Percentiles rank a stretch among this genome's conserved stretches.
Evolutionary conservation across 2,888 invertebrate species (phyloP).

Genomic region (Nysson spinosus): DNA sequence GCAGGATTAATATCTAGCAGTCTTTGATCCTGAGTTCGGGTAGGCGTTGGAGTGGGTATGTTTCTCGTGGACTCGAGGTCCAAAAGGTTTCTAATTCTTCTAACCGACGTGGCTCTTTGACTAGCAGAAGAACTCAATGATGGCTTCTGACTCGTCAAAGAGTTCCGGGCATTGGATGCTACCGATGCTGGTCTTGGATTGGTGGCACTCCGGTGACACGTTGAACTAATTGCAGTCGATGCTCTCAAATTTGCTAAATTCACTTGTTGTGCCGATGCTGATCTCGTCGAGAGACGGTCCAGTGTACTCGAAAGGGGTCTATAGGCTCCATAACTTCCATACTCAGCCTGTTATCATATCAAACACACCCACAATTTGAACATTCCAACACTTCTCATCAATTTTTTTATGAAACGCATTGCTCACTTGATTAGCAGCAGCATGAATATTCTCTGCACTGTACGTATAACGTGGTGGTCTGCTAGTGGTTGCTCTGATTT

Average conservation of each 20-base stretch:
- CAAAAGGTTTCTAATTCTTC: constrained; percentile 88
- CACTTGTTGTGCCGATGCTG: constrained; percentile 83
- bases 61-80: constrained; percentile 82
- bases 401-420: not conserved
- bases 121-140: constrained; percentile 60
- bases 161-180: constrained; percentile 71
- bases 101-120: constrained; percentile 82
- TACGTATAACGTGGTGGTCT: constrained; percentile 89
- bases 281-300: constrained; percentile 82
- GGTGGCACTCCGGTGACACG: constrained; percentile 69
- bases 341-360: constrained; percentile 62
- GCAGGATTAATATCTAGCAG: constrained; percentile 94
- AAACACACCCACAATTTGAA: no score
- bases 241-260: constrained; percentile 75
- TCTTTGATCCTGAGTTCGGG: constrained; percentile 82
- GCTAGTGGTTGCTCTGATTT: constrained; percentile 90
- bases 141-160: constrained; percentile 69
- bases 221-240: constrained; percentile 75
- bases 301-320: constrained; percentile 84
- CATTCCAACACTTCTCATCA: no score
- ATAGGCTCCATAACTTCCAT: constrained; percentile 81
- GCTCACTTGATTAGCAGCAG: constrained; percentile 88
- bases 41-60: constrained; percentile 88
- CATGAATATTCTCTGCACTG: constrained; percentile 94
- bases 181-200: constrained; percentile 73